These are phyloP conservation scores for Xanthostigma xanthostigma DNA, from an alignment of 2,888 invertebrate species.

Conservation along the genomic window DNA sequence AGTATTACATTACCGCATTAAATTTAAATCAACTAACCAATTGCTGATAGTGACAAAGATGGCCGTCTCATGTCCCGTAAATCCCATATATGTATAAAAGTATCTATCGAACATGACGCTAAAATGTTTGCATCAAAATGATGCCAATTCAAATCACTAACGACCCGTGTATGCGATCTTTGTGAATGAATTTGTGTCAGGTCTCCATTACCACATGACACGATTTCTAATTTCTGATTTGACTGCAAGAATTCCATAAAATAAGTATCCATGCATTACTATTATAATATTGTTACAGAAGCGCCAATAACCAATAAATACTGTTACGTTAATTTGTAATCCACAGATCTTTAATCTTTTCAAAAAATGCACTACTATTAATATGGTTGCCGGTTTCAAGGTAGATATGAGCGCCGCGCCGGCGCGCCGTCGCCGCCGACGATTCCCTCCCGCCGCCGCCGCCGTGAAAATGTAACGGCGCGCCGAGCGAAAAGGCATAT, in stretches of 20 bases:
- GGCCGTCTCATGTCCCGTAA: constrained; percentile 74
- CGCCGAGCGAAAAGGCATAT: too few species aligned
- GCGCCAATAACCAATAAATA: too few species aligned
- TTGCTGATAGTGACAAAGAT: constrained; percentile 69
- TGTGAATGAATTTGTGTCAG: constrained; percentile 57
- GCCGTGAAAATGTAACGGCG: too few species aligned
- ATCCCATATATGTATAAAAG: constrained; percentile 90
- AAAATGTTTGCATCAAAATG: constrained; percentile 55
- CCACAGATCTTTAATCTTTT: not conserved
- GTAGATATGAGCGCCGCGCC: too few species aligned
- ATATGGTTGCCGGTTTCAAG: too few species aligned
- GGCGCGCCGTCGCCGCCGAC: too few species aligned
- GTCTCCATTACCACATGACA: constrained; percentile 61
- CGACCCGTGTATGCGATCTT: constrained; percentile 69
- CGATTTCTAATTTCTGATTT: constrained; percentile 75
- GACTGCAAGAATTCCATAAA: constrained; percentile 40
- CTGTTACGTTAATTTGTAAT: not conserved
- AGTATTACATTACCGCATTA: not conserved
- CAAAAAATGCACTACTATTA: not conserved
- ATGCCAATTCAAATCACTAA: constrained; percentile 89
- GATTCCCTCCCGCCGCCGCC: too few species aligned
- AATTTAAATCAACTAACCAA: constrained; percentile 43
- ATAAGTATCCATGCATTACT: not conserved
- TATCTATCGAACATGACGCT: constrained; percentile 87
- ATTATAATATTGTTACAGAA: too few species aligned